Percentiles rank a stretch among this genome's conserved stretches.
These are phyloP conservation scores for Iselma pallidipennis DNA, from an alignment of 2,888 invertebrate species.

Conservation along the genomic window DNA sequence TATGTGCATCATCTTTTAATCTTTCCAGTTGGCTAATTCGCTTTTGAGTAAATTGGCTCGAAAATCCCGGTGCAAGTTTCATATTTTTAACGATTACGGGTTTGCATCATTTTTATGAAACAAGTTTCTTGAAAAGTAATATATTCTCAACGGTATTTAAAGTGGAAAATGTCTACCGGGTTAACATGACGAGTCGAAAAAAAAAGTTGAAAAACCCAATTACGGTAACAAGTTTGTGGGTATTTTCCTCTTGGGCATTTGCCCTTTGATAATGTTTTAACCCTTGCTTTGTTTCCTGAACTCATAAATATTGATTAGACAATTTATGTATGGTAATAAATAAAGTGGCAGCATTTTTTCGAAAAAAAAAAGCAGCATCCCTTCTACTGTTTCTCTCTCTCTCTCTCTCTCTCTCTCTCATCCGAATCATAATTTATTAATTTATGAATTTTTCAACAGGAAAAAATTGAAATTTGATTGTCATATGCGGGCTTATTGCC, in stretches of 20 bases:
- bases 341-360: slow-evolving; percentile 3
- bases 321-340: slow-evolving; percentile 19
- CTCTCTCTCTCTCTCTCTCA: too few species aligned
- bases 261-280: slow-evolving; percentile 40
- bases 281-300: slow-evolving; percentile 31
- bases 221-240: slow-evolving; percentile 41
- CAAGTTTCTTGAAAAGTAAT: slow-evolving; percentile 6
- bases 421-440: too few species aligned
- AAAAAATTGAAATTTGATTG: not conserved
- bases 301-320: slow-evolving; percentile 30
- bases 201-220: slow-evolving; percentile 39
- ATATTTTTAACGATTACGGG: slow-evolving; percentile 13
- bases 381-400: too few species aligned
- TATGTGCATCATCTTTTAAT: too few species aligned
- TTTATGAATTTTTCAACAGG: too few species aligned
- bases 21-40: too few species aligned
- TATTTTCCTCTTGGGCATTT: slow-evolving; percentile 39
- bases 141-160: slow-evolving; percentile 20
- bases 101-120: not conserved
- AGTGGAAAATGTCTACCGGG: slow-evolving; percentile 14
- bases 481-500: slow-evolving; percentile 19
- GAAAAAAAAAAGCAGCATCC: too few species aligned
- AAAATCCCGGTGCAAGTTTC: too few species aligned
- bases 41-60: too few species aligned
- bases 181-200: slow-evolving; percentile 1